phyloP scores from a whole-genome alignment of 2,888 invertebrate genomes.

The Chamaedrilus cognettii region DNA sequence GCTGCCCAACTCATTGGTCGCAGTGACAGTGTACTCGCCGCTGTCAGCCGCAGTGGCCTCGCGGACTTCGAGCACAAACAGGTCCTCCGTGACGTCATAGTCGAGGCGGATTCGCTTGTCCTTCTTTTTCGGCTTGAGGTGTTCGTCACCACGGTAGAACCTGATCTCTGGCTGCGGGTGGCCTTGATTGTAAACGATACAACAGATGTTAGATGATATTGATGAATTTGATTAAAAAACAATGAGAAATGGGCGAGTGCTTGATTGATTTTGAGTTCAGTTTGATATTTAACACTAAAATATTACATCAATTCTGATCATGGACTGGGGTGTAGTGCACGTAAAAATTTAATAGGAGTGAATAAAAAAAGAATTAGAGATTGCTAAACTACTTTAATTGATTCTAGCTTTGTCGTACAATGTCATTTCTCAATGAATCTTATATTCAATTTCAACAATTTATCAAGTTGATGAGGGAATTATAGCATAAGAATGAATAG shows the following conservation, averaged over 20 bases:
- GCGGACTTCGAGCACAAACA: constrained; percentile 41
- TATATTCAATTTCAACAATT: too few relatives aligned
- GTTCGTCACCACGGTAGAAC: constrained; percentile 30
- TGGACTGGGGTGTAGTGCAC: not conserved
- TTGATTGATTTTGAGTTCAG: too few relatives aligned
- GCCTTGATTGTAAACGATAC: constrained; percentile 11
- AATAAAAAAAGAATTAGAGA: too few relatives aligned
- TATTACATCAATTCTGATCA: too few relatives aligned
- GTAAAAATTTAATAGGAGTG: too few relatives aligned
- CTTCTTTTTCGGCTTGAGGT: constrained; percentile 21
- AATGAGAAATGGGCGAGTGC: not conserved
- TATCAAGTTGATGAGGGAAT: too few relatives aligned
- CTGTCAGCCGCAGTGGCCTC: constrained; percentile 39
- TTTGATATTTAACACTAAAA: too few relatives aligned
- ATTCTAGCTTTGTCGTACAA: too few relatives aligned
- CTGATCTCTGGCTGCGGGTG: constrained; percentile 26
- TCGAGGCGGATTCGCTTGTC: constrained; percentile 22
- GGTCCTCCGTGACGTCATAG: constrained; percentile 31
- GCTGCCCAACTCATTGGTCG: constrained; percentile 36
- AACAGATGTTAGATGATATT: not conserved
- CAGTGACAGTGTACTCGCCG: constrained; percentile 47
- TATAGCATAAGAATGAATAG: too few relatives aligned
- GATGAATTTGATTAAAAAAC: not conserved
- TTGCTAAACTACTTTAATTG: too few relatives aligned
- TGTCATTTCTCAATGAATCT: too few relatives aligned